Evolutionary conservation across 2,113 vertebrate genomes (phyloP).

Genomic region (Chloroceryle aenea): DNA sequence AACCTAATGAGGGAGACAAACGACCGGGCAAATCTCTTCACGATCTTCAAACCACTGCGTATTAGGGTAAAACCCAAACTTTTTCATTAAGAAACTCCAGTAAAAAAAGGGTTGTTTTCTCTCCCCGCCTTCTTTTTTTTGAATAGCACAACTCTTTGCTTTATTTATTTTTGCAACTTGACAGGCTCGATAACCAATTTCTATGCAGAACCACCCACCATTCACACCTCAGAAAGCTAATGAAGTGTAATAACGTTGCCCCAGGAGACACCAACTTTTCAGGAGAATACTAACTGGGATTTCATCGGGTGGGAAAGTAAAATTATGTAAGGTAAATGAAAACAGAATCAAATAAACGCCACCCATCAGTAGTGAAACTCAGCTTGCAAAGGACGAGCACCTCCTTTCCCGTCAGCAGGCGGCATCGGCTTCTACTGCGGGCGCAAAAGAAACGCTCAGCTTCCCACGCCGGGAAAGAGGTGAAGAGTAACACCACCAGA

Average conservation of each 20-base stretch:
- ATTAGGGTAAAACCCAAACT: not conserved
- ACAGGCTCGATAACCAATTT: not conserved
- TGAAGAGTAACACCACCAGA: not conserved
- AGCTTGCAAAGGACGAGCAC: not conserved
- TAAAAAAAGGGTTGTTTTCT: not conserved
- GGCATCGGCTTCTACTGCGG: not conserved
- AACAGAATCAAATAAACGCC: not conserved
- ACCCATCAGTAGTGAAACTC: not conserved
- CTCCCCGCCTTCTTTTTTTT: not conserved
- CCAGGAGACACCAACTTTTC: constrained; percentile 7
- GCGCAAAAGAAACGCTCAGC: not conserved
- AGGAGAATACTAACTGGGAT: not conserved
- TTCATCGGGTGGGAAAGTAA: not conserved
- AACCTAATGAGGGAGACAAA: constrained; percentile 22
- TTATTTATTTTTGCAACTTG: constrained; percentile 10
- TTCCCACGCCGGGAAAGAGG: not conserved
- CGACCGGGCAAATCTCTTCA: not conserved
- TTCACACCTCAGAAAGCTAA: not conserved
- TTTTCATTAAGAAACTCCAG: not conserved
- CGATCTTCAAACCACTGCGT: not conserved
- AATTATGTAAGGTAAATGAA: not conserved
- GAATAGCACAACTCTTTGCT: not conserved
- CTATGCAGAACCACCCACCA: constrained; percentile 7
- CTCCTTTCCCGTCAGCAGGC: not conserved
- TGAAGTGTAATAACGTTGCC: not conserved